Conservation (phyloP, 2,888 invertebrate genomes). For the Patella ulyssiponensis region DNA sequence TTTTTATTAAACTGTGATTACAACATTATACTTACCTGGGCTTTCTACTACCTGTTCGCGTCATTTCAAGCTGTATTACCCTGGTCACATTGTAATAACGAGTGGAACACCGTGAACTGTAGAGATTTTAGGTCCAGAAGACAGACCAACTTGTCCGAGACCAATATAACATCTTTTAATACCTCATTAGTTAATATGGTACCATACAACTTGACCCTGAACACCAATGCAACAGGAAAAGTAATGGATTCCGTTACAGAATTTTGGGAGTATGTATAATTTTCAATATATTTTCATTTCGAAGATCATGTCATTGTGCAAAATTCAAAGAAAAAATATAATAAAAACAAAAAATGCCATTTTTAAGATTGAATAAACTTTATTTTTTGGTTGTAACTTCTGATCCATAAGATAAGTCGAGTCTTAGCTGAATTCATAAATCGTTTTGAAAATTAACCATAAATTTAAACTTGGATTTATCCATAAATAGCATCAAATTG, state of each 20-base stretch:
- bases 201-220: background rate
- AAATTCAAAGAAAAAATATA: too few species aligned
- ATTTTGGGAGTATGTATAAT: conserved; percentile 11
- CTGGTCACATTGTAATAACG: conserved; percentile 75
- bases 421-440: too few species aligned
- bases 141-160: too few species aligned
- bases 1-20: conserved; percentile 76
- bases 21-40: conserved; percentile 75
- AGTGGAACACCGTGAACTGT: conserved; percentile 74
- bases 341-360: too few species aligned
- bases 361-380: too few species aligned
- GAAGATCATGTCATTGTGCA: too few species aligned
- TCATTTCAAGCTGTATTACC: conserved; percentile 73
- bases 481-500: too few species aligned
- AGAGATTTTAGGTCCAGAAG: background rate
- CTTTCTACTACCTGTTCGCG: conserved; percentile 72
- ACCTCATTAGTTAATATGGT: too few species aligned
- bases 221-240: background rate
- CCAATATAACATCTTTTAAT: conserved; percentile 8
- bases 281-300: background rate
- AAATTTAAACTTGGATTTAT: too few species aligned
- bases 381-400: too few species aligned
- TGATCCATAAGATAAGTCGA: too few species aligned
- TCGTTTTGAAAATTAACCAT: too few species aligned
- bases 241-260: conserved; percentile 7